Percentiles rank a stretch among this genome's conserved stretches.
Conservation (phyloP, 1,140 invertebrate species). For the Caenorhabditis brenneri region DNA sequence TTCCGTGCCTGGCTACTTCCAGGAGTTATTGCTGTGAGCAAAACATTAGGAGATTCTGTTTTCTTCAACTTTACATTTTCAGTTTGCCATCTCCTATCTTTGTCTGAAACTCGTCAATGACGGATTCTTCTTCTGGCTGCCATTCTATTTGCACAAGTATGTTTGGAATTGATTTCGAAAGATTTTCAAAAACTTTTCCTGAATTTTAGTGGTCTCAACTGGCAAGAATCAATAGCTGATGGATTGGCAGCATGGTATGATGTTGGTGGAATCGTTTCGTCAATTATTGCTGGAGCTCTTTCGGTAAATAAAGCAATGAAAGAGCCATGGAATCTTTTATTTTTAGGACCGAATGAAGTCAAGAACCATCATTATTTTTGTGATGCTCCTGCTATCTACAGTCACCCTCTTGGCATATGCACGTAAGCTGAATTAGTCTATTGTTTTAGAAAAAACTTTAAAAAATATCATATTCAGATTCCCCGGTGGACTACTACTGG, state of each 20-base stretch:
- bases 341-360: conserved; percentile 38
- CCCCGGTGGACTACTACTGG: not conserved
- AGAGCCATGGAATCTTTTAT: too few species aligned
- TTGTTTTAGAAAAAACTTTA: not conserved
- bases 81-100: conserved; percentile 74
- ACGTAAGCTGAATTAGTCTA: too few species aligned
- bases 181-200: not conserved
- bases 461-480: not conserved
- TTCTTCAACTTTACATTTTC: conserved; percentile 35
- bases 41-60: not conserved
- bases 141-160: conserved; percentile 71
- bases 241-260: conserved; percentile 74
- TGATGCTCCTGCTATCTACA: conserved; percentile 23
- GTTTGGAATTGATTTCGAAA: too few species aligned
- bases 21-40: conserved; percentile 72
- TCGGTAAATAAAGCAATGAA: too few species aligned
- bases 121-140: conserved; percentile 75
- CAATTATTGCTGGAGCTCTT: conserved; percentile 66
- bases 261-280: conserved; percentile 73
- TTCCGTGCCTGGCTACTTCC: conserved; percentile 72
- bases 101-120: conserved; percentile 75
- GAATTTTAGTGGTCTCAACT: conserved; percentile 63
- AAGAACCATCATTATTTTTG: not conserved
- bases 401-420: not conserved
- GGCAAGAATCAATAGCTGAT: conserved; percentile 72